A percentile compares a stretch with the other conserved stretches of the same genome.
These are phyloP conservation scores for Nymphalis io DNA, from an alignment of 1,140 invertebrate genomes.

Conservation along the genomic window DNA sequence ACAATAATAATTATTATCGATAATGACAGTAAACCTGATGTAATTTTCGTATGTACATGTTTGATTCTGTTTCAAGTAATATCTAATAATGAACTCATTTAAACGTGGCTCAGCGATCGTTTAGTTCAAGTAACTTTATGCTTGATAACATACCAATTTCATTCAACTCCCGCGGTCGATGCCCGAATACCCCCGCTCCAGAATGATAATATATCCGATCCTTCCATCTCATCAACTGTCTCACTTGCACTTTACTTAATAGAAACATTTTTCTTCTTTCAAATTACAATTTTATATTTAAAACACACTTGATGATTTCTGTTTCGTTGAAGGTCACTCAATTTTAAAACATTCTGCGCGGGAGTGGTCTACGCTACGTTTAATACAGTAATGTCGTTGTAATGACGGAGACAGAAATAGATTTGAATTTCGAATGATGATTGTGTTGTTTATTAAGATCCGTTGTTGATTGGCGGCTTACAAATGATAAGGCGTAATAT, in stretches of 20 bases:
- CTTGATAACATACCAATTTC: constrained; percentile 56
- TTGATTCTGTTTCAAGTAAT: too few species aligned
- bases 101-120: too few species aligned
- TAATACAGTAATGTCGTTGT: constrained; percentile 32
- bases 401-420: constrained; percentile 26
- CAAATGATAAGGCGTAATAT: constrained; percentile 8
- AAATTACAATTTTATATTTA: constrained; percentile 5
- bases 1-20: too few species aligned
- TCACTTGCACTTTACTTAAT: constrained; percentile 57
- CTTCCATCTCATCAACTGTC: constrained; percentile 55
- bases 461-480: background rate
- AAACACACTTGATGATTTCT: constrained; percentile 1
- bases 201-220: constrained; percentile 62
- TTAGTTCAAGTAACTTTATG: background rate
- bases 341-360: constrained; percentile 30
- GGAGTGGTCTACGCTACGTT: constrained; percentile 27
- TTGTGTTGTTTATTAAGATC: constrained; percentile 15
- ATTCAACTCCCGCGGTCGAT: constrained; percentile 63
- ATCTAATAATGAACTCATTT: too few species aligned
- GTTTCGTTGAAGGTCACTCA: constrained; percentile 15
- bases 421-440: background rate
- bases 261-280: constrained; percentile 49
- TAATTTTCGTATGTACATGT: too few species aligned
- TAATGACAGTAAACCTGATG: too few species aligned
- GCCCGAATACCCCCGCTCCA: constrained; percentile 70